Evolutionary conservation across 1,140 invertebrate species (phyloP).

Genomic region (Acromyrmex heyeri): DNA sequence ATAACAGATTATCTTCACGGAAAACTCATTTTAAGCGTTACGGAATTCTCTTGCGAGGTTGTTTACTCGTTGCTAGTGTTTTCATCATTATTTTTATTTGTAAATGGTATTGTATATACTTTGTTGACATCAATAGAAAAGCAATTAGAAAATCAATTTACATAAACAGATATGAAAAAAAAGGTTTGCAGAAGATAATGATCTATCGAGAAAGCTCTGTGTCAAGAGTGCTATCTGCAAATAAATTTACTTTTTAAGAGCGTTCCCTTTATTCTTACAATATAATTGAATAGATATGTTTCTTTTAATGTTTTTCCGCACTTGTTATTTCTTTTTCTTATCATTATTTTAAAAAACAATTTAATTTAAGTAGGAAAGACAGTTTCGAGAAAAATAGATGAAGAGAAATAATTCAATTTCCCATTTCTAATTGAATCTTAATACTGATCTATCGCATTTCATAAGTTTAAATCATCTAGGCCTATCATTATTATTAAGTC

Average conservation of each 20-base stretch:
- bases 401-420: not conserved
- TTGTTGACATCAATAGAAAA: not conserved
- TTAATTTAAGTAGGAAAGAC: not conserved
- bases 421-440: not conserved
- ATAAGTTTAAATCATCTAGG: not conserved
- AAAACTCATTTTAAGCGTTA: not conserved
- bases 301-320: not conserved
- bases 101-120: not conserved
- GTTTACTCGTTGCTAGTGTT: not conserved
- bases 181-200: not conserved
- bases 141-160: not conserved
- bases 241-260: not conserved
- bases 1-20: not conserved
- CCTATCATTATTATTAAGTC: too few species aligned
- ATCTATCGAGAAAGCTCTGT: not conserved
- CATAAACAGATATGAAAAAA: not conserved
- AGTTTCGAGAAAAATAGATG: not conserved
- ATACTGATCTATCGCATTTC: not conserved
- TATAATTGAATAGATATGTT: not conserved
- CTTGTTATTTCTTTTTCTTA: not conserved
- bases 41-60: not conserved
- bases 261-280: not conserved
- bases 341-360: not conserved
- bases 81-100: not conserved
- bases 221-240: constrained; percentile 1